These are phyloP conservation scores for Neomorphus geoffroyi DNA, from an alignment of 2,797 vertebrate genomes.

Conservation along the genomic window DNA sequence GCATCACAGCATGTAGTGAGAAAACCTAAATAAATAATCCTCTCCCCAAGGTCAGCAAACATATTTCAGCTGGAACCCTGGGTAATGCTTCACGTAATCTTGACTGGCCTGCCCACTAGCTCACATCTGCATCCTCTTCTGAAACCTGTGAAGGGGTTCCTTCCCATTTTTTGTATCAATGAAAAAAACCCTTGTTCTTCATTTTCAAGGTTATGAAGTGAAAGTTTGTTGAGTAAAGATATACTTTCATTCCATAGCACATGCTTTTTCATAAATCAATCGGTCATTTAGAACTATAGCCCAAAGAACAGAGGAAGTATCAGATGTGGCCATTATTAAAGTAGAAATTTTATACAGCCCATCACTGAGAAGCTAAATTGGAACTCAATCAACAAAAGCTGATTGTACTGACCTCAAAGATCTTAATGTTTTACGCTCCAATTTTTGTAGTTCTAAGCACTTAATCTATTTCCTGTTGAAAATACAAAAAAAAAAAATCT, in stretches of 20 bases:
- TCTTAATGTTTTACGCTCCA: background rate
- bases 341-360: slow-evolving; percentile 3
- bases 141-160: background rate
- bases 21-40: background rate
- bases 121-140: background rate
- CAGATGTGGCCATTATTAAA: slow-evolving; percentile 18
- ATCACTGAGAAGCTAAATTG: background rate
- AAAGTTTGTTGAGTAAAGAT: background rate
- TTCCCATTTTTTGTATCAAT: background rate
- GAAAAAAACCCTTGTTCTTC: background rate
- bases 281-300: background rate
- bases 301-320: slow-evolving; percentile 46
- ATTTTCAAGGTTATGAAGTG: slow-evolving; percentile 28
- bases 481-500: background rate
- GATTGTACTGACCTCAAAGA: background rate
- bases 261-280: slow-evolving; percentile 41
- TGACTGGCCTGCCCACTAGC: background rate
- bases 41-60: background rate
- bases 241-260: background rate
- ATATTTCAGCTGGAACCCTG: background rate
- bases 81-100: background rate
- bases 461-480: slow-evolving; percentile 10
- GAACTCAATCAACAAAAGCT: background rate
- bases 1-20: background rate
- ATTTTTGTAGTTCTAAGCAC: slow-evolving; percentile 25